phyloP scores from a whole-genome alignment of 1,140 invertebrate genomes.

The Platyura marginata region DNA sequence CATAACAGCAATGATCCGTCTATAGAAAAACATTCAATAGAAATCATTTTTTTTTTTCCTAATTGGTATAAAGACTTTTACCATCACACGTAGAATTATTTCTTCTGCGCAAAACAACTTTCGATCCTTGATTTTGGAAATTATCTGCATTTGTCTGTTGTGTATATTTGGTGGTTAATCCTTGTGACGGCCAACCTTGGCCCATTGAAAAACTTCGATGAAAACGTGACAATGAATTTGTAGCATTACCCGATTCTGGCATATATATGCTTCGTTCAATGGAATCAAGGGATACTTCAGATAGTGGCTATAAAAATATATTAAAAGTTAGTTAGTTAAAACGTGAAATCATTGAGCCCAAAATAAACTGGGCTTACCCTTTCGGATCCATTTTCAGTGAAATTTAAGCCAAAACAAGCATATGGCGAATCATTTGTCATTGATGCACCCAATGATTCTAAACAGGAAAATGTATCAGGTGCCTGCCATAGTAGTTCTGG shows the following conservation, averaged over 20 bases:
- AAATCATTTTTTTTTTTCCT: not conserved
- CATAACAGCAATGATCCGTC: constrained; percentile 57
- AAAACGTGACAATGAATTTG: constrained; percentile 15
- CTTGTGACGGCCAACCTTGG: constrained; percentile 15
- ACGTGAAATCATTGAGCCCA: not conserved
- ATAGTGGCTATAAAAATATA: constrained; percentile 19
- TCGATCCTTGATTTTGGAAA: constrained; percentile 8
- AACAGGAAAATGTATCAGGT: constrained; percentile 57
- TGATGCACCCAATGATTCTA: constrained; percentile 45
- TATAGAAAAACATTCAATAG: not conserved
- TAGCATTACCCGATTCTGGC: constrained; percentile 5
- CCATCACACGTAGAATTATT: constrained; percentile 21
- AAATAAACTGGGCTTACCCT: constrained; percentile 5
- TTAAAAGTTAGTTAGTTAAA: not conserved
- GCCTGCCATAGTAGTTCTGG: constrained; percentile 33
- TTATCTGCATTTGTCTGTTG: not conserved
- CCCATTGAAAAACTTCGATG: constrained; percentile 25
- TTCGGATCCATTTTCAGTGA: constrained; percentile 16
- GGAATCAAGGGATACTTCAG: constrained; percentile 22
- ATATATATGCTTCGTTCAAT: constrained; percentile 15
- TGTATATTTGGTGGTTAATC: not conserved
- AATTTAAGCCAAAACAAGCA: constrained; percentile 17
- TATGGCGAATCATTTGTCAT: constrained; percentile 30
- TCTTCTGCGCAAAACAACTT: constrained; percentile 18
- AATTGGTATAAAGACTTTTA: not conserved